A percentile compares a stretch with the other conserved stretches of the same genome.
Conservation (phyloP, 2,797 vertebrate genomes). For the Chiloscyllium punctatum region DNA sequence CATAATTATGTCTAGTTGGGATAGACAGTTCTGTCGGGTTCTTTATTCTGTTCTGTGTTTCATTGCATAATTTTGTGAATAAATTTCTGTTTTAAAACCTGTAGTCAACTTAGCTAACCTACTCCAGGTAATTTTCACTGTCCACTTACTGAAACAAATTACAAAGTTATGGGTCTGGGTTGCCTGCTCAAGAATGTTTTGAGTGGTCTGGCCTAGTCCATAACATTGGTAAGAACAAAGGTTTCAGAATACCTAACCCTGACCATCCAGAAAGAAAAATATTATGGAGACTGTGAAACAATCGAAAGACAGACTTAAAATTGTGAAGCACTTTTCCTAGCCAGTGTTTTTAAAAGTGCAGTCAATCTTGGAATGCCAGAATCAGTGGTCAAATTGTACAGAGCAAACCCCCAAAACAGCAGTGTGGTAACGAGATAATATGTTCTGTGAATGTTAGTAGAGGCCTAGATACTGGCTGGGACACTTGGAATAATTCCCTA, state of each 20-base stretch:
- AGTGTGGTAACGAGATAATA: neutral
- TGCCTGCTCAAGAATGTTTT: too few species aligned
- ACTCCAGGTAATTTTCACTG: too few species aligned
- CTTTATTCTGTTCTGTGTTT: too few species aligned
- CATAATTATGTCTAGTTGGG: too few species aligned
- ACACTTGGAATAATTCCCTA: neutral
- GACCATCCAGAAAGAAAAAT: neutral
- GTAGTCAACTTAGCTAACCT: too few species aligned
- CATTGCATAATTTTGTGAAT: too few species aligned
- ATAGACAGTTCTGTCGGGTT: too few species aligned
- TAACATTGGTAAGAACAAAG: neutral
- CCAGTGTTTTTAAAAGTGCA: neutral
- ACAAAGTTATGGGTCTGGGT: too few species aligned
- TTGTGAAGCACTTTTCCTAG: neutral
- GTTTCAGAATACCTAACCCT: neutral
- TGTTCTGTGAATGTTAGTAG: neutral
- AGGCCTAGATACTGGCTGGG: neutral
- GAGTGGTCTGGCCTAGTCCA: too few species aligned
- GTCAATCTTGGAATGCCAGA: neutral
- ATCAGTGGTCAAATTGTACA: neutral
- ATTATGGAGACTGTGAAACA: neutral
- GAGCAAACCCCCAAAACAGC: neutral
- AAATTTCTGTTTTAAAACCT: too few species aligned
- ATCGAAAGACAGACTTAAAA: neutral
- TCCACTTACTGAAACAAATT: too few species aligned